phyloP scores from a whole-genome alignment of 2,888 invertebrate genomes.

The Epinotia ramella region DNA sequence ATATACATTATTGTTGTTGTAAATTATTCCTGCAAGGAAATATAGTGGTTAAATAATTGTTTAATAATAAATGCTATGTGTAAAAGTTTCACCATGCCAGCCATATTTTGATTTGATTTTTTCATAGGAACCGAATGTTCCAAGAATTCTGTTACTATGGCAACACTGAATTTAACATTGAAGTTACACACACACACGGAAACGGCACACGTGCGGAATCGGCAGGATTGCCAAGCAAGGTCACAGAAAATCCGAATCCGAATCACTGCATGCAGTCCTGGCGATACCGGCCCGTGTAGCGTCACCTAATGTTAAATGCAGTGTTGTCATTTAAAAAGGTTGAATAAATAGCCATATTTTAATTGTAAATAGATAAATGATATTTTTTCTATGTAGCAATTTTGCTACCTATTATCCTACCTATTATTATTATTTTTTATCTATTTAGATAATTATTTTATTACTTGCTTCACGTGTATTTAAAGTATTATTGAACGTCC shows the following conservation, averaged over 20 bases:
- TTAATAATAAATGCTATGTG: not conserved
- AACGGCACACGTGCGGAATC: no score
- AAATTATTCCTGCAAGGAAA: not conserved
- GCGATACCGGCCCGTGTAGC: no score
- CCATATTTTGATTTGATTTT: not conserved
- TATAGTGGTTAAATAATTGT: not conserved
- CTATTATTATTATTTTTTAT: no score
- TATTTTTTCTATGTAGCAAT: not conserved
- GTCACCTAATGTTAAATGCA: no score
- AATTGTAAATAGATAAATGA: not conserved
- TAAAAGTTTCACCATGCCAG: not conserved
- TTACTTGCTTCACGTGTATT: not conserved
- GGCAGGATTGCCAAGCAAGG: no score
- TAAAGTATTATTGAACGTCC: slow-evolving; percentile 16
- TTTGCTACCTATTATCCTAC: no score
- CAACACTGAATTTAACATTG: not conserved
- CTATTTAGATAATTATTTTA: not conserved
- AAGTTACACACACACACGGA: not conserved
- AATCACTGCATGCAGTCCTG: no score
- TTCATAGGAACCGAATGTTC: not conserved
- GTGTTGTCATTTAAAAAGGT: not conserved
- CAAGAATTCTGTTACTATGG: not conserved
- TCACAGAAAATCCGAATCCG: no score
- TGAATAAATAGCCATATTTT: not conserved
- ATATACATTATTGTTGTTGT: not conserved